Conservation (phyloP, 2,888 invertebrate species). For the Melinaea marsaeus region DNA sequence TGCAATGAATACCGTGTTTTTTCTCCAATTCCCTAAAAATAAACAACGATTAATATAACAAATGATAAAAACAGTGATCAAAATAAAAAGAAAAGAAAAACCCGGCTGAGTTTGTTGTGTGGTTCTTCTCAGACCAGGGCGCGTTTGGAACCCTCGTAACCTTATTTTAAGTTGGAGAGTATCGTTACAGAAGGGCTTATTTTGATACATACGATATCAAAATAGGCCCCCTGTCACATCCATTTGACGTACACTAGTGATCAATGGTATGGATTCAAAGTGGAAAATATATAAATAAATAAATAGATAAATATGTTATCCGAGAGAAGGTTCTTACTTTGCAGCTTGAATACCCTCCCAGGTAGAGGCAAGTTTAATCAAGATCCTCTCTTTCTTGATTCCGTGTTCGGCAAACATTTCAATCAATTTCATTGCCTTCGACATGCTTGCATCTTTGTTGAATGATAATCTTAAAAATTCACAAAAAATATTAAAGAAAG, state of each 20-base stretch:
- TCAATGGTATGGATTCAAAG: too few relatives aligned
- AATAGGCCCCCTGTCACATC: too few relatives aligned
- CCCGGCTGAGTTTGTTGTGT: too few relatives aligned
- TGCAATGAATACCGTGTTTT: slow-evolving; percentile 96
- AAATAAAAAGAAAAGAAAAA: too few relatives aligned
- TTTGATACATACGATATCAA: too few relatives aligned
- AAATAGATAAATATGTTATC: slow-evolving; percentile 5
- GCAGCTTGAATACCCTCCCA: slow-evolving; percentile 99
- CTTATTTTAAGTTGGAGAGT: too few relatives aligned
- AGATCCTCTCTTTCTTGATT: slow-evolving; percentile 92
- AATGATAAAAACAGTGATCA: not conserved
- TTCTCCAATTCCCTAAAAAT: slow-evolving; percentile 87
- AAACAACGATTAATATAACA: not conserved
- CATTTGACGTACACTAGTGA: too few relatives aligned
- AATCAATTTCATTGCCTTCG: slow-evolving; percentile 93
- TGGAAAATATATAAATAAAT: not conserved
- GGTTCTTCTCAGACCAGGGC: too few relatives aligned
- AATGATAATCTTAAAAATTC: slow-evolving; percentile 32
- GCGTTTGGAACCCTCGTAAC: too few relatives aligned
- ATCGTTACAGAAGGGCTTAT: too few relatives aligned
- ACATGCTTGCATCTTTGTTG: slow-evolving; percentile 92
- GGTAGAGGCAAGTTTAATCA: slow-evolving; percentile 98
- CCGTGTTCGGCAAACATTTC: slow-evolving; percentile 93
- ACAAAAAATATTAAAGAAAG: not conserved
- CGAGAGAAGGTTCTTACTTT: slow-evolving; percentile 76